phyloP scores from a whole-genome alignment of 2,113 vertebrate species.

The Prionailurus bengalensis region DNA sequence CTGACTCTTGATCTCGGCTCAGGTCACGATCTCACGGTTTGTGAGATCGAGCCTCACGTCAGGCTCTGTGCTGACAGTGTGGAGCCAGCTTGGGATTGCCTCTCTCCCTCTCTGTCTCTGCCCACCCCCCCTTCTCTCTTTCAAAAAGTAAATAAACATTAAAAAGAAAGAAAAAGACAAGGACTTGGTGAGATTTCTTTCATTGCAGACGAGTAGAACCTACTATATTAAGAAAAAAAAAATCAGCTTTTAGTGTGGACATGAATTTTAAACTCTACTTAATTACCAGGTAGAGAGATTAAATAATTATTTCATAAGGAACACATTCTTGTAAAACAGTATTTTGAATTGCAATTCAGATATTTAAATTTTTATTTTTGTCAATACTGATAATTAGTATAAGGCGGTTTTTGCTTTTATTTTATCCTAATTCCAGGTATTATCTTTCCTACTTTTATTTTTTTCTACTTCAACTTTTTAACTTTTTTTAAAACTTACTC shows the following conservation, averaged over 20 bases:
- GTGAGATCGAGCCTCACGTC: no score
- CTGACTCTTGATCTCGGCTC: no score
- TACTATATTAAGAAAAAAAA: background rate
- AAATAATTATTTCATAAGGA: slow-evolving; percentile 23
- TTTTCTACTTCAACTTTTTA: slow-evolving; percentile 21
- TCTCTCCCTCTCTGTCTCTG: no score
- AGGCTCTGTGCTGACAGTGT: no score
- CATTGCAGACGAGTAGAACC: background rate
- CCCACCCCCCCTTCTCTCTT: no score
- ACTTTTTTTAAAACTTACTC: background rate
- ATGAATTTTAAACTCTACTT: slow-evolving; percentile 29
- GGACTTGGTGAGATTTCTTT: slow-evolving; percentile 7
- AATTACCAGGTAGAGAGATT: background rate
- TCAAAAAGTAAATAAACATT: no score
- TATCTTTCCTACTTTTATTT: background rate
- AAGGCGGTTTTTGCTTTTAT: slow-evolving; percentile 9
- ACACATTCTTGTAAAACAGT: background rate
- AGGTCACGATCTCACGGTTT: no score
- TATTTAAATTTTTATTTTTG: slow-evolving; percentile 20
- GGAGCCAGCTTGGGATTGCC: no score
- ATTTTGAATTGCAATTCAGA: background rate
- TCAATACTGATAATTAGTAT: slow-evolving; percentile 23
- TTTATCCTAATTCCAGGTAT: background rate
- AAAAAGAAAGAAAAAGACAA: background rate
- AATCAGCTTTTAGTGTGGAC: background rate